Base-by-base conservation (phyloP, 2,797 vertebrate genomes). In the Lithobates pipiens region DNA sequence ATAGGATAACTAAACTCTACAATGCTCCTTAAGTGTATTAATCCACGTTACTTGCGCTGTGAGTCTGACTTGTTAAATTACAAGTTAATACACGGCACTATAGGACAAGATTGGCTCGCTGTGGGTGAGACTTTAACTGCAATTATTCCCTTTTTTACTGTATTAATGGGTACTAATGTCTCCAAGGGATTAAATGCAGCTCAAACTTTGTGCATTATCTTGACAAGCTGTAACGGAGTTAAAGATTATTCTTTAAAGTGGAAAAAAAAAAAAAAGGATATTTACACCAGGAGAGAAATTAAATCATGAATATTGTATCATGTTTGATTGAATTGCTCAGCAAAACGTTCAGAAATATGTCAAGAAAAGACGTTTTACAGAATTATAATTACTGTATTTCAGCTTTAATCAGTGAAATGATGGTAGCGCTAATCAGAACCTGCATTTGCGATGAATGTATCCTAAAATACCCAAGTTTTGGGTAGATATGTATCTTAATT, bases 291-390 rank as follows among this genome's bases (percentile, higher is more conserved):
- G 32, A 61, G 7, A 71, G 27, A 44, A 72, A 25, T 13, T 15
- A 63, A 63, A 46, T 82, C 80, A 75, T 82, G 57, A 82, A 82
- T 82, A 75, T 75, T 75, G 16, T 65, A 82, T 82, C 18, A 44
- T 18, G n/a, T 67, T 44, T 74, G 29, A 54, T 73, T 42, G 39
- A 75, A 82, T n/a, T 46, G 50, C 74, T 82, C 25, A 21, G 39
- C 23, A 73, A 75, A 74, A 73, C 57, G 50, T 75, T 82, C 11
- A 63, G 42, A 75, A 74, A 63, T 65, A 42, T 32, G 39, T 65
- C 36, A 73, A 82, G 72, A 46, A 44, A 42, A 57, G n/a, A 42
- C 8, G 9, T 63, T 74, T 44, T 67, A 46, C 54, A 44, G 44
- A 68, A 80, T 54, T 80, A 29, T 78, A 68, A 68, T 68, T 34